Percentiles rank a stretch among this genome's conserved stretches.
These are phyloP conservation scores for Tretioscincus oriximinensis DNA, from an alignment of 2,113 vertebrate genomes.

Conservation along the genomic window DNA sequence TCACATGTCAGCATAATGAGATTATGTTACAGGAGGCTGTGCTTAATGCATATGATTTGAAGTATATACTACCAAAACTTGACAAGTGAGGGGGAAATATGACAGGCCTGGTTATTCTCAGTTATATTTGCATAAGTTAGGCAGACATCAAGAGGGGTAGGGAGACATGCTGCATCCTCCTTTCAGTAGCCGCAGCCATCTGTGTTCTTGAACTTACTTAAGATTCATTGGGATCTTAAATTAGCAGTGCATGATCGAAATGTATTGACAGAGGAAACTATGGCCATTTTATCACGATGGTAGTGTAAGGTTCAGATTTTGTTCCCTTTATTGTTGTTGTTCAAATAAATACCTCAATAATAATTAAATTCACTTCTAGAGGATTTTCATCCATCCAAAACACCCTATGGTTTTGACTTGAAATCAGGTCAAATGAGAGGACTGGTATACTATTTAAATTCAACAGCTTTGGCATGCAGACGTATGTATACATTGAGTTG, in stretches of 20 bases:
- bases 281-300: neutral
- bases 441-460: neutral
- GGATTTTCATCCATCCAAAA: neutral
- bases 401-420: neutral
- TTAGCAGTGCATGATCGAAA: conserved; percentile 33
- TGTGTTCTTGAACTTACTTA: conserved; percentile 22
- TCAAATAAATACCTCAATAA: too few species aligned
- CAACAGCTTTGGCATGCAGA: neutral
- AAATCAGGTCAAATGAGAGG: neutral
- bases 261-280: neutral
- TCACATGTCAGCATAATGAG: conserved; percentile 2
- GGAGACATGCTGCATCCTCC: conserved; percentile 27
- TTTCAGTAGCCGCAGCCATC: conserved; percentile 17
- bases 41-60: neutral
- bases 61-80: conserved; percentile 4
- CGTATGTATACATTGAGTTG: neutral
- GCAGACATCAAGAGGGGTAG: conserved; percentile 27
- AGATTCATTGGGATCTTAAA: conserved; percentile 26
- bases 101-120: conserved; percentile 55
- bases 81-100: conserved; percentile 47
- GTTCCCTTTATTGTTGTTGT: too few species aligned
- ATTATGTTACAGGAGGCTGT: conserved; percentile 18
- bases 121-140: conserved; percentile 27
- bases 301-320: too few species aligned
- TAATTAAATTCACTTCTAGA: neutral